A percentile compares a stretch with the other conserved stretches of the same genome.
These are phyloP conservation scores for Crotalus helleri DNA, from an alignment of 2,113 vertebrate genomes.

Conservation along the genomic window DNA sequence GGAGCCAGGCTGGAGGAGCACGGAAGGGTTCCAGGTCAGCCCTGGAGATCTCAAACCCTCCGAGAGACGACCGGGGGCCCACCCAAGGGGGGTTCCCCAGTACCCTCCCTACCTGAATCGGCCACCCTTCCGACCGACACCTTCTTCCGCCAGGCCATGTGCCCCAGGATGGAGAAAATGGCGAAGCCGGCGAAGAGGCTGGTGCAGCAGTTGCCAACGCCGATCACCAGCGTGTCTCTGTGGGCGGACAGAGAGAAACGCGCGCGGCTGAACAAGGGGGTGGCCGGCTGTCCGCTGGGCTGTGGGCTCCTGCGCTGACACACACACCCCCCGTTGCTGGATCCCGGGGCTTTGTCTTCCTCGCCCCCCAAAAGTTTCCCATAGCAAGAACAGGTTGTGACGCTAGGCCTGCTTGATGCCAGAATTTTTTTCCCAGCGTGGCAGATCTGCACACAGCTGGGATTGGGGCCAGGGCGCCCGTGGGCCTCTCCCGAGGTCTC, in stretches of 20 bases:
- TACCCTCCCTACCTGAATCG: slow-evolving; percentile 27
- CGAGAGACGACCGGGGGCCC: accelerated
- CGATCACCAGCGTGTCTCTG: slow-evolving; percentile 90
- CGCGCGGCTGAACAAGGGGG: background rate
- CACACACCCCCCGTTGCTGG: background rate
- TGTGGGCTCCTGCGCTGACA: background rate
- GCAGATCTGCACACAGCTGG: background rate
- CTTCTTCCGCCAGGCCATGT: slow-evolving; percentile 80
- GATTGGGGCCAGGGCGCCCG: background rate
- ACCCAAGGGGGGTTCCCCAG: accelerated
- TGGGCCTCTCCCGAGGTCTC: accelerated
- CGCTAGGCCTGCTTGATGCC: background rate
- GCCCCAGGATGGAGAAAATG: slow-evolving; percentile 91
- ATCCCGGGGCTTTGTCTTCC: background rate
- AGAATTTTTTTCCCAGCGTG: background rate
- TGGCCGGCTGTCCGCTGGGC: background rate
- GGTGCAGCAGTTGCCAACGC: slow-evolving; percentile 86
- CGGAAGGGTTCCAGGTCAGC: accelerated
- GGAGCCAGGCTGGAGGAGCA: background rate
- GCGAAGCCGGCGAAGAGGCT: slow-evolving; percentile 89
- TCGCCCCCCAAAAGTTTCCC: background rate
- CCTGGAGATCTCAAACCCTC: background rate
- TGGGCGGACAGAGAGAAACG: background rate
- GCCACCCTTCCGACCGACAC: slow-evolving; percentile 82
- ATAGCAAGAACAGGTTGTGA: background rate